Base-by-base conservation (phyloP, 2,113 vertebrate genomes). In the Trematomus loennbergii region DNA sequence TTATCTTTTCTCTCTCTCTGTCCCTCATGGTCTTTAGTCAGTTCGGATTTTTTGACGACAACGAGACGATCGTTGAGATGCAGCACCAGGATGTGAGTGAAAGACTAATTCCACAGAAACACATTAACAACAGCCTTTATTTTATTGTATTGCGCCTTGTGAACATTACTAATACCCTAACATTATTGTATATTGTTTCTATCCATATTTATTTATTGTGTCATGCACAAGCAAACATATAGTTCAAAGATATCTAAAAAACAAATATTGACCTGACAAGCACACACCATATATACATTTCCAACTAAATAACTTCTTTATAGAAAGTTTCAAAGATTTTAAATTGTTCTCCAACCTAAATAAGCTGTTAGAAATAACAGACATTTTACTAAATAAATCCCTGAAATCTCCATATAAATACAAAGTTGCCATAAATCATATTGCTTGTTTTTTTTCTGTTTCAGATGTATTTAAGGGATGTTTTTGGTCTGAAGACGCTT, bases 21-120 rank as follows among this genome's bases (percentile, higher is more conserved):
- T 83, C 75, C 70, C 48, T 76, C 20, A 0, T 72, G 25, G 61
- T 89, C 75, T 93, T 40, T 87, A 98, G 97, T 86, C 95, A 97
- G 91, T 98, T 98, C 83, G 97, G 96, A 68, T 98, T 98, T 92
- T 98, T 95, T 48, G 94, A 98, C 50, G 88, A 94, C 76, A 97
- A 97, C 0, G 97, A 98, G 89, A 97, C 96, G 0, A 96, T 98
- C 29, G 79, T 95, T 55, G 96, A 97, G 72, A 97, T 98, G 94
- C 95, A 94, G 76, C 71, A 94, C 11, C 97, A 97, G 83, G 93
- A 93, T 63, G 97, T 98, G 89, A 96, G 96, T 91, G 17, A 33
- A 68, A 58, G 61, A 9, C 1, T 72, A 8, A 61, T 8, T 7
- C 59, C 16, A n/a, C 61, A 79, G 8, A 72, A 46, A 59, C 69